phyloP scores from a whole-genome alignment of 2,797 vertebrate species.

The Spinus pinus region DNA sequence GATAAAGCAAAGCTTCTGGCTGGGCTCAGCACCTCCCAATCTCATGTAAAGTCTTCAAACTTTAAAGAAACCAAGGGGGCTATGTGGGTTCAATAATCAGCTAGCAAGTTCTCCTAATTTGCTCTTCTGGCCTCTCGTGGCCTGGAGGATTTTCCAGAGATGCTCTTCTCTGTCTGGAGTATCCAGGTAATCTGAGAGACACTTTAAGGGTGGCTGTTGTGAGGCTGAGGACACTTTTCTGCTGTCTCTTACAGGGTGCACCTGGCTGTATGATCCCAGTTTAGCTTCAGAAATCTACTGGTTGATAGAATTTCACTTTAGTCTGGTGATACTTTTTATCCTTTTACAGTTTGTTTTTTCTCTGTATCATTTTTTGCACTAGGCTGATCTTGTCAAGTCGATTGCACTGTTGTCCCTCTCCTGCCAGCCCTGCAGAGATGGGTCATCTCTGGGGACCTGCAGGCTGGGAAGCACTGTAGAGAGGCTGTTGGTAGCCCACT shows the following conservation, averaged over 20 bases:
- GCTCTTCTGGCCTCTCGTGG: not conserved
- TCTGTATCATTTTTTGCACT: slow-evolving; percentile 56
- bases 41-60: not conserved
- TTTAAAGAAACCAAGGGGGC: not conserved
- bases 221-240: not conserved
- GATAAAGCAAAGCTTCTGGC: not conserved
- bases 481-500: not conserved
- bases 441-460: not conserved
- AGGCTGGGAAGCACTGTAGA: not conserved
- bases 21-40: not conserved
- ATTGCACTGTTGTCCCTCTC: slow-evolving; percentile 63
- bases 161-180: not conserved
- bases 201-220: not conserved
- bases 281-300: slow-evolving; percentile 20
- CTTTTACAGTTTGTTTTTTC: slow-evolving; percentile 6
- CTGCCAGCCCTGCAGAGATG: not conserved
- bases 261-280: not conserved
- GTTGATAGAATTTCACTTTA: slow-evolving; percentile 46
- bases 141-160: not conserved
- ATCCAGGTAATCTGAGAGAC: not conserved
- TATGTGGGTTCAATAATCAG: not conserved
- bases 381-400: slow-evolving; percentile 51
- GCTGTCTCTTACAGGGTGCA: not conserved
- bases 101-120: not conserved
- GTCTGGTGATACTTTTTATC: slow-evolving; percentile 52